Percentiles rank a stretch among this genome's conserved stretches.
Evolutionary conservation across 2,113 vertebrate genomes (phyloP).

Genomic region (Candoia aspera): DNA sequence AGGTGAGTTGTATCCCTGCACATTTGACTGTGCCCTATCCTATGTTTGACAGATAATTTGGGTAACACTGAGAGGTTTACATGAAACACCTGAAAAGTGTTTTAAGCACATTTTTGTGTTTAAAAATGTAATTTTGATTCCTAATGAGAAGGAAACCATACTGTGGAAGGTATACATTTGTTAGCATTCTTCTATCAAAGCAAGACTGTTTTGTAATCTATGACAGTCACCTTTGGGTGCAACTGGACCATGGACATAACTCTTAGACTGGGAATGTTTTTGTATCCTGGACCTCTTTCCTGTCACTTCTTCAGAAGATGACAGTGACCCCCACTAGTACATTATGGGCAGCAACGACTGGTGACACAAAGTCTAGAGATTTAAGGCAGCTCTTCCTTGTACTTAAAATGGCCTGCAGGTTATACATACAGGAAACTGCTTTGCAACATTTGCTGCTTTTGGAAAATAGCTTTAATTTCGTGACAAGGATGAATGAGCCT

Average conservation of each 20-base stretch:
- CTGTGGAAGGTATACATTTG: conserved; percentile 1
- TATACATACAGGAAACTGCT: conserved; percentile 75
- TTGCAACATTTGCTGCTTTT: conserved; percentile 76
- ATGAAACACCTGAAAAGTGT: neutral
- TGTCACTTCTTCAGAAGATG: conserved; percentile 41
- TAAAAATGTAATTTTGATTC: conserved; percentile 5
- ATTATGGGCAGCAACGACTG: conserved; percentile 59
- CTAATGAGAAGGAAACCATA: conserved; percentile 30
- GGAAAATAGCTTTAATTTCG: conserved; percentile 73
- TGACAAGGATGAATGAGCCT: conserved; percentile 74
- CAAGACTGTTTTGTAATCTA: neutral
- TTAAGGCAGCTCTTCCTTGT: conserved; percentile 69
- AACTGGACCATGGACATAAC: conserved; percentile 1
- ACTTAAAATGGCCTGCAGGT: conserved; percentile 71
- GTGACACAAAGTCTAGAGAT: conserved; percentile 71
- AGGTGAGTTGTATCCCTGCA: neutral
- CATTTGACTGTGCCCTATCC: neutral
- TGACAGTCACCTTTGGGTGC: neutral
- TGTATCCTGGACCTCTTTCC: conserved; percentile 58
- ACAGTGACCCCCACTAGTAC: conserved; percentile 17
- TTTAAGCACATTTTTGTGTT: neutral
- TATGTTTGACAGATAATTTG: neutral
- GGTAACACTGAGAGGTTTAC: neutral
- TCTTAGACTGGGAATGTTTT: conserved; percentile 24
- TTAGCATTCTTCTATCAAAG: neutral